Evolutionary conservation across 2,113 vertebrate species (phyloP).

Genomic region (Anhinga rufa): DNA sequence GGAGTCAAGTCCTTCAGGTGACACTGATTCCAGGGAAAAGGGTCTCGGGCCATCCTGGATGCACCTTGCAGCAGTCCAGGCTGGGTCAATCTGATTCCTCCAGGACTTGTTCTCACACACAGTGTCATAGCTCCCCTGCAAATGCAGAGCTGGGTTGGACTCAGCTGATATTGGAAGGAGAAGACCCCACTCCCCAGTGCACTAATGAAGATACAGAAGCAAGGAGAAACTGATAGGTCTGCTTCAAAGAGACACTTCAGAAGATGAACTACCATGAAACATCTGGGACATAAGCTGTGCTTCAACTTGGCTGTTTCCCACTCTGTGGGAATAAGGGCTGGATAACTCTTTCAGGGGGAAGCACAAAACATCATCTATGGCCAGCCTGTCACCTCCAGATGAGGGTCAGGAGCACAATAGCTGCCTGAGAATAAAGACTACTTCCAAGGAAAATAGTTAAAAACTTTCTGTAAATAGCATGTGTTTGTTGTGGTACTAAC

Average conservation of each 20-base stretch:
- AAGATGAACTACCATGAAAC: neutral
- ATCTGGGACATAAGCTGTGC: neutral
- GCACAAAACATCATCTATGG: neutral
- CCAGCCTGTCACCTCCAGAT: neutral
- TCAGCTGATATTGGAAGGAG: neutral
- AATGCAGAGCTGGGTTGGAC: neutral
- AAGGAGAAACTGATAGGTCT: neutral
- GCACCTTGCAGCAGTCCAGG: neutral
- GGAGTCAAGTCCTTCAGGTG: neutral
- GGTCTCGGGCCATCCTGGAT: neutral
- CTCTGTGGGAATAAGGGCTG: neutral
- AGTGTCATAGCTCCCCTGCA: neutral
- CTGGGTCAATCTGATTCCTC: neutral
- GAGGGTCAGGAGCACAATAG: neutral
- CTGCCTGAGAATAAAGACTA: neutral
- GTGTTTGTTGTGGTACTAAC: neutral
- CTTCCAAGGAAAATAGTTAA: neutral
- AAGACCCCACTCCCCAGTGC: neutral
- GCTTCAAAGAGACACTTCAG: neutral
- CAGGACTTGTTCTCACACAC: neutral
- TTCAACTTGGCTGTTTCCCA: neutral
- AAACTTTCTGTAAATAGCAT: neutral
- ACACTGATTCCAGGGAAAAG: neutral
- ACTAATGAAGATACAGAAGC: neutral
- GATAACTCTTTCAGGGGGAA: neutral